Evolutionary conservation across 1,140 invertebrate species (phyloP), one percentile per base, ranked within the genome.

Genomic region (Drosophila suzukii): DNA sequence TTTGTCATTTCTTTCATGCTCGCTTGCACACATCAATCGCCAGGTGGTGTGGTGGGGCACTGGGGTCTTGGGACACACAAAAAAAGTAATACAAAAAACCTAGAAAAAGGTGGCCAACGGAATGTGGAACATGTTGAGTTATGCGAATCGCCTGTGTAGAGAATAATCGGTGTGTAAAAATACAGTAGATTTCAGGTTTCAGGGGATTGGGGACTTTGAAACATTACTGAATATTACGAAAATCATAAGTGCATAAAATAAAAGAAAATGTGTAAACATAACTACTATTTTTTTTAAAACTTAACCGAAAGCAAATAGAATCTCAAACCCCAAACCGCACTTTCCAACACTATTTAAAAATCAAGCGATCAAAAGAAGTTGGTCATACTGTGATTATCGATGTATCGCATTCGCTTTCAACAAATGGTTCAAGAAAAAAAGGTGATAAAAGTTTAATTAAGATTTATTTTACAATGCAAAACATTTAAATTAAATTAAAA

Each of bases 1-100:
- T 88, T 88, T 88, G 83, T 83, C 84, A 89, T 88, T 89, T 89
- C 78, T 88, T 78, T 89, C 80, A 89, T 88, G 84, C 77, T 89
- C 81, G 86, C 84, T 89, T 89, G 77, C 82, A 89, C 84, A 89
- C 84, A 89, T 88, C 84, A 88, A 88, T 89, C 84, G 84, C 39
- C 80, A 84, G 80, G 84, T 84, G 80, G 56, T 73, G 61, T 55
- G 62, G 58, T 57, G 46, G 56, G 44, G 77, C 36, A 44, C 6
- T 50, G 5, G 61, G 61, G 65, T 47, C 36, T 60, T 60, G 43
- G 57, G 43, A 41, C 27, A 62, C 57, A 59, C 20, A 41, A 41
- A 56, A 24, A 43, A 41, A 24, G 27, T 27, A 41, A 56, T 57
- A 41, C 36, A 44, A 49, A 70, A 68, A 47, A 61, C 41, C 56